These are phyloP conservation scores for Calypte anna DNA, from an alignment of 2,113 vertebrate genomes.

Conservation along the genomic window DNA sequence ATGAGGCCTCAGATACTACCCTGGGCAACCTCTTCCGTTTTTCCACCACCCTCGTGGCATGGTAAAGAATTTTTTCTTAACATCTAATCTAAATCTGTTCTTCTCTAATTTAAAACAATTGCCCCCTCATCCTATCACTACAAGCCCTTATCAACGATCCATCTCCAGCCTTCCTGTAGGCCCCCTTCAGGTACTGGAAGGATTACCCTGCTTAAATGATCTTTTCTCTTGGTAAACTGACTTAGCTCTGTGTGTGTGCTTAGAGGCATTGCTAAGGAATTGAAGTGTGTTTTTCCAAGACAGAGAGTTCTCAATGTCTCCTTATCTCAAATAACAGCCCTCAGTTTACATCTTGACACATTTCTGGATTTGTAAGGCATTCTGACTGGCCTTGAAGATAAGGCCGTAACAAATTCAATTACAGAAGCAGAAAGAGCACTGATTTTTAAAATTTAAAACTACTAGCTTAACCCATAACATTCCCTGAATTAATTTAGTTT, in stretches of 20 bases:
- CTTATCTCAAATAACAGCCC: background rate
- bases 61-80: too few species aligned
- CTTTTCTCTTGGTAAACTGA: background rate
- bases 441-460: background rate
- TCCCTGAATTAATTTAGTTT: background rate
- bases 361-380: background rate
- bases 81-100: too few species aligned
- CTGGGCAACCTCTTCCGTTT: too few species aligned
- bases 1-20: too few species aligned
- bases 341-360: background rate
- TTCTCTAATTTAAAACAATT: too few species aligned
- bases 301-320: background rate
- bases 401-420: background rate
- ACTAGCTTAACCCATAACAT: background rate
- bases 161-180: too few species aligned
- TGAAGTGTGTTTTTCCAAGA: background rate
- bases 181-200: too few species aligned
- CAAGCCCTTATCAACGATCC: too few species aligned
- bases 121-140: too few species aligned
- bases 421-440: background rate
- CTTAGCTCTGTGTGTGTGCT: background rate
- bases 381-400: background rate
- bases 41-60: too few species aligned
- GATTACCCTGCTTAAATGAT: background rate
- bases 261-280: background rate